Evolutionary conservation across 2,797 vertebrate species (phyloP).

Genomic region (Parambassis ranga): DNA sequence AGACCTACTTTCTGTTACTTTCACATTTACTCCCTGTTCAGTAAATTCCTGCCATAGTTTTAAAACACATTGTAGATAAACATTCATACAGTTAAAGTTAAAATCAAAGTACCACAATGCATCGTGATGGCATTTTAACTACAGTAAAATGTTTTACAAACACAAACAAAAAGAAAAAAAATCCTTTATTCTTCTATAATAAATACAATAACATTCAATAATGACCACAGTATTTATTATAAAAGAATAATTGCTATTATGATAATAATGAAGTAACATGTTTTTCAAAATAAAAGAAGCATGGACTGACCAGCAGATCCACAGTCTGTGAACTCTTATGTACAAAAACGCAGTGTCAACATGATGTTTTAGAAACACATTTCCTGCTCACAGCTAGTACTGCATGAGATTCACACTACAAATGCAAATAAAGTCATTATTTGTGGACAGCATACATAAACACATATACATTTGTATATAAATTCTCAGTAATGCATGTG

Average conservation of each 20-base stretch:
- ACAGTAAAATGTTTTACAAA: no score
- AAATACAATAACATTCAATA: neutral
- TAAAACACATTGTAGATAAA: no score
- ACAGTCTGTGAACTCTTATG: slow-evolving; percentile 41
- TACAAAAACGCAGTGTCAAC: neutral
- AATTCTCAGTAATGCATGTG: no score
- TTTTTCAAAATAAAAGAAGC: neutral
- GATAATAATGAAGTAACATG: neutral
- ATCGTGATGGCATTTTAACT: no score
- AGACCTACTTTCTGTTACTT: slow-evolving; percentile 8
- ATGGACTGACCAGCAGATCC: slow-evolving; percentile 83
- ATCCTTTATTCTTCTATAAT: no score
- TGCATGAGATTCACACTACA: neutral
- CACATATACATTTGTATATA: no score
- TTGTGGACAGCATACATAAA: no score
- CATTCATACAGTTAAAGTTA: no score
- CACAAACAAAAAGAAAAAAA: no score
- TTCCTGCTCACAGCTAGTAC: no score
- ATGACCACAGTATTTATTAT: neutral
- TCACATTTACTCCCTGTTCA: neutral
- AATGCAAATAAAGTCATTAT: neutral
- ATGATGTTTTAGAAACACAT: neutral
- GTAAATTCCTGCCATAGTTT: neutral
- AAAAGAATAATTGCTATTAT: neutral
- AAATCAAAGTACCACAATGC: no score